Base-by-base conservation (phyloP, 2,888 invertebrate species). In the Allygus modestus region DNA sequence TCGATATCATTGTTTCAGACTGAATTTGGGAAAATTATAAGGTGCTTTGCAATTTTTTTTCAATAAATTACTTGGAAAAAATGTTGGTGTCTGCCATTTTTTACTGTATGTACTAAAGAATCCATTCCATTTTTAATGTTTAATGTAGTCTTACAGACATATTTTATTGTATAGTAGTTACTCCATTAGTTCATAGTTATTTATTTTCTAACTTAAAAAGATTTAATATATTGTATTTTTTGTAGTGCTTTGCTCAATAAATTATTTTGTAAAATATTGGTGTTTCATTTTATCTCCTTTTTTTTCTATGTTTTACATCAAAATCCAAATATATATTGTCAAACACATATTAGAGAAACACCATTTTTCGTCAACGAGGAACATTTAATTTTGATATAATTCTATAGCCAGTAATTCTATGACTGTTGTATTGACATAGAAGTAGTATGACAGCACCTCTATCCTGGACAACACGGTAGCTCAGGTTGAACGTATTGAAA, bases 181-280 rank as follows among this genome's bases (percentile, higher is more conserved):
- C 15, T 2, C 15, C 28, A 65, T 65, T 28, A 65, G 65, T 65
- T 28, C 1, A 28, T 65, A 28, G 31, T 65, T 28, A 65, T 15
- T 65, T 65, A 65, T 65, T 65, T 65, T 65, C 0, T 23, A 54
- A 54, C 12, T 46, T n/a, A 0, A 28, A 15, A 65, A 65, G 28
- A 28, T 23, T 65, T 65, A 65, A 65, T 65, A 65, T 65, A 65
- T 65, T 65, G 65, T 65, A 65, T 65, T 65, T 65, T 65, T 65
- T 65, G 26, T 65, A 28, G 31, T 65, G 65, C 65, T 65, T 65
- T 65, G 65, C 65, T 65, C 65, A 65, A 65, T 65, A 65, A 65
- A 65, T 65, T 65, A 65, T 65, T 65, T 65, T 65, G 28, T 65
- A 65, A 28, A 26, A 65, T 31, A 51, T 5, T 37, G 37, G 9